These are phyloP conservation scores for Mobula birostris DNA, from an alignment of 2,113 vertebrate species.

Conservation along the genomic window DNA sequence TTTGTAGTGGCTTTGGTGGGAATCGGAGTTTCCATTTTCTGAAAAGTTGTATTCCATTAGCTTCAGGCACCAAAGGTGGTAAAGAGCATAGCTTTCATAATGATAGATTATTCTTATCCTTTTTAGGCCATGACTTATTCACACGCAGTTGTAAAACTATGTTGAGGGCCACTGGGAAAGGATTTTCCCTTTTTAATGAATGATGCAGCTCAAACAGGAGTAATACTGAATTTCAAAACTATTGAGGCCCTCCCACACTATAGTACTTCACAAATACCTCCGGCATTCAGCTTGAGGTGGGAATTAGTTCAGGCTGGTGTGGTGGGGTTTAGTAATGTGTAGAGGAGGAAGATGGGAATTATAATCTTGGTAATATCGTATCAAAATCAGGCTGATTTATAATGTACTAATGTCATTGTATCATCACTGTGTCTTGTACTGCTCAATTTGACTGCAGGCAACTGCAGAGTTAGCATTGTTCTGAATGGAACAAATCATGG, in stretches of 20 bases:
- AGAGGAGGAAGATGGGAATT: background rate
- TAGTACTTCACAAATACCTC: background rate
- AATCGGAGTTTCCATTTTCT: background rate
- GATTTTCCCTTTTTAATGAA: background rate
- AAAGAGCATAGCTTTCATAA: background rate
- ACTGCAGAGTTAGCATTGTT: background rate
- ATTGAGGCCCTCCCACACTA: background rate
- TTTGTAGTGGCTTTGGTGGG: background rate
- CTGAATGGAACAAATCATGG: background rate
- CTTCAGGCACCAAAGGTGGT: background rate
- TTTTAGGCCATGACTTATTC: background rate
- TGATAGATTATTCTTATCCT: background rate
- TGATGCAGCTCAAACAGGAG: background rate
- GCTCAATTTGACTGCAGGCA: background rate
- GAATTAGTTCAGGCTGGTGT: background rate
- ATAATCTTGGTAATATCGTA: background rate
- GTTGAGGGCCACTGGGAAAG: background rate
- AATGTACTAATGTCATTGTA: background rate
- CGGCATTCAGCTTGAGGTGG: background rate
- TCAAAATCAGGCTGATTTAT: background rate
- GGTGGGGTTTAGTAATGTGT: background rate
- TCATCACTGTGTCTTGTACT: background rate
- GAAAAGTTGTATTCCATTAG: background rate
- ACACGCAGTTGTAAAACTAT: background rate
- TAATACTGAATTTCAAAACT: background rate